Percentiles rank a stretch among this genome's conserved stretches.
Conservation (phyloP, 2,888 invertebrate species). For the Scaptomyza parva region DNA sequence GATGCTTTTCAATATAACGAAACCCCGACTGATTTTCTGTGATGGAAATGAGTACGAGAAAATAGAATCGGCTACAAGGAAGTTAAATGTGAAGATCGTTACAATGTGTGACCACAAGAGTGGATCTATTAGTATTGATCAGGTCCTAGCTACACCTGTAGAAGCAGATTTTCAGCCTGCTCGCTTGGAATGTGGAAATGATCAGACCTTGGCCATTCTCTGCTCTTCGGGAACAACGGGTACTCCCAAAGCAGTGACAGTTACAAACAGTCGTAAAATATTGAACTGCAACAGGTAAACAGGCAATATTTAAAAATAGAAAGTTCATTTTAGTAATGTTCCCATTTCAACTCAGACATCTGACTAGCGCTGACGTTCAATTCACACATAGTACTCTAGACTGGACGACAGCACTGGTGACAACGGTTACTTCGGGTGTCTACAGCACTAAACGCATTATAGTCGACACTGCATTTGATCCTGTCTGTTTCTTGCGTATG, state of each 20-base stretch:
- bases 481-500: constrained; percentile 57
- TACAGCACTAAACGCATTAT: constrained; percentile 72
- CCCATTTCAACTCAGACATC: constrained; percentile 7
- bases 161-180: constrained; percentile 54
- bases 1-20: constrained; percentile 63
- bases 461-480: constrained; percentile 63
- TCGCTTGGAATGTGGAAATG: constrained; percentile 64
- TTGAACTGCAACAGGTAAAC: constrained; percentile 39
- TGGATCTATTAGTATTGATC: constrained; percentile 40
- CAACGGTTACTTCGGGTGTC: constrained; percentile 62
- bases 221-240: constrained; percentile 83
- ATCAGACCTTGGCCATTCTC: constrained; percentile 77
- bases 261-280: constrained; percentile 52
- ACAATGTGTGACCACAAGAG: constrained; percentile 65
- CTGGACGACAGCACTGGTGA: constrained; percentile 66
- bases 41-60: constrained; percentile 68
- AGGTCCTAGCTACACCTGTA: constrained; percentile 44
- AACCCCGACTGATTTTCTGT: constrained; percentile 66
- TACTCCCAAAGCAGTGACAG: constrained; percentile 75
- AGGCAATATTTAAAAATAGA: too few relatives aligned
- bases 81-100: constrained; percentile 39
- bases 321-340: not conserved
- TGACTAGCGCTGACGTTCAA: constrained; percentile 68
- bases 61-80: constrained; percentile 38
- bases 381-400: constrained; percentile 71